Evolutionary conservation across 2,888 invertebrate genomes (phyloP).

Genomic region (Scrobipalpa costella): DNA sequence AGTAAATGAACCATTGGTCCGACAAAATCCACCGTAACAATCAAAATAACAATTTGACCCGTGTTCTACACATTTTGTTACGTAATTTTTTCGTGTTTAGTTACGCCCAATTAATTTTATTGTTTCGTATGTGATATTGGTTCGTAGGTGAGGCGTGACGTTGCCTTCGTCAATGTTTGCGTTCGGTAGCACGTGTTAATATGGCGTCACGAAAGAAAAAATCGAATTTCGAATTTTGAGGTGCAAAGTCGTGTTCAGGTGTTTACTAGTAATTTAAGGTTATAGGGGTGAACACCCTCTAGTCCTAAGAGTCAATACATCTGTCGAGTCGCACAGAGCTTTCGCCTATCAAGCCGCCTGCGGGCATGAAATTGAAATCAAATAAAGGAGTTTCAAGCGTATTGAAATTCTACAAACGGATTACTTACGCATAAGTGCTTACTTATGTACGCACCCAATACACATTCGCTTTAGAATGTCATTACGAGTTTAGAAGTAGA

Average conservation of each 20-base stretch:
- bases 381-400: slow-evolving; percentile 19
- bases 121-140: slow-evolving; percentile 37
- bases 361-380: slow-evolving; percentile 17
- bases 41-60: slow-evolving; percentile 60
- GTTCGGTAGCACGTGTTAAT: slow-evolving; percentile 66
- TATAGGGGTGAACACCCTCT: slow-evolving; percentile 20
- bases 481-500: neutral
- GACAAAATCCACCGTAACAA: slow-evolving; percentile 46
- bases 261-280: slow-evolving; percentile 23
- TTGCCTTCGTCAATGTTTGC: slow-evolving; percentile 45
- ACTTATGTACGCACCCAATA: neutral
- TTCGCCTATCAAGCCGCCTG: slow-evolving; percentile 18
- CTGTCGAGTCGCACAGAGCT: slow-evolving; percentile 36
- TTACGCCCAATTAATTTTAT: slow-evolving; percentile 59
- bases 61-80: slow-evolving; percentile 55
- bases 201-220: slow-evolving; percentile 45
- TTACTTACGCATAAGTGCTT: slow-evolving; percentile 16
- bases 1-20: slow-evolving; percentile 75
- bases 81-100: slow-evolving; percentile 61
- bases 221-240: slow-evolving; percentile 39
- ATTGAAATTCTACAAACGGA: slow-evolving; percentile 16
- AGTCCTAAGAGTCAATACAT: slow-evolving; percentile 29
- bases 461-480: neutral
- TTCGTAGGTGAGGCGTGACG: slow-evolving; percentile 47
- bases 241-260: slow-evolving; percentile 50